phyloP scores from a whole-genome alignment of 2,113 vertebrate species.

The Macquaria australasica region DNA sequence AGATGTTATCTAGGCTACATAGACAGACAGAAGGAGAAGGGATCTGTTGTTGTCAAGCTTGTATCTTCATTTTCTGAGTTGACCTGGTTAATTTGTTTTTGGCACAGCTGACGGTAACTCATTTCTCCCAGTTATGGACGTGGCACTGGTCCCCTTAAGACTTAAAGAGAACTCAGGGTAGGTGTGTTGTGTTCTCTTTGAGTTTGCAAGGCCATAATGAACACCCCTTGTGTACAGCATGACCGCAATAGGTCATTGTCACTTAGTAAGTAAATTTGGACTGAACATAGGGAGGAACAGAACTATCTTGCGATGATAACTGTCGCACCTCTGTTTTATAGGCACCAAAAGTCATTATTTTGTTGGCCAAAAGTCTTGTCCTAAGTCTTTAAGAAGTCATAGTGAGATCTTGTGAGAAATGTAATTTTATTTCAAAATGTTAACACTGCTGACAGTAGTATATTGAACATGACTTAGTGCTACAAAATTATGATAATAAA shows the following conservation, averaged over 20 bases:
- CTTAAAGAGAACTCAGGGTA: background rate
- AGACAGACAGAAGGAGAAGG: slow-evolving; percentile 27
- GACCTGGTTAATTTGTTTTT: slow-evolving; percentile 46
- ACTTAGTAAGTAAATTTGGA: background rate
- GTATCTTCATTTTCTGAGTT: slow-evolving; percentile 49
- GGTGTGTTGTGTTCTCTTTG: slow-evolving; percentile 30
- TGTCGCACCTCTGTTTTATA: background rate
- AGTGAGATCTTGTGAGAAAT: background rate
- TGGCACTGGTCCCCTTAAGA: background rate
- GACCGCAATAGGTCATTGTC: background rate
- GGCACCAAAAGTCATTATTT: background rate
- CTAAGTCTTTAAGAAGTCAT: background rate
- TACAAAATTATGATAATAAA: background rate
- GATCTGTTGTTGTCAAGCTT: slow-evolving; percentile 27
- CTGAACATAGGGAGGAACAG: background rate
- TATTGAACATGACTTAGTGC: background rate
- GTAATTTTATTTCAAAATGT: background rate
- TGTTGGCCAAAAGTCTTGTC: background rate
- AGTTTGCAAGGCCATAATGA: background rate
- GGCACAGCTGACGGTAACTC: slow-evolving; percentile 15
- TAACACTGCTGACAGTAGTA: background rate
- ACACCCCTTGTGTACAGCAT: background rate
- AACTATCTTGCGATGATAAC: background rate
- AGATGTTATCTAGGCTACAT: slow-evolving; percentile 64
- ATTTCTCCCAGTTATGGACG: slow-evolving; percentile 8